Conservation (phyloP, 2,888 invertebrate species). For the Invenusta paracnida region DNA sequence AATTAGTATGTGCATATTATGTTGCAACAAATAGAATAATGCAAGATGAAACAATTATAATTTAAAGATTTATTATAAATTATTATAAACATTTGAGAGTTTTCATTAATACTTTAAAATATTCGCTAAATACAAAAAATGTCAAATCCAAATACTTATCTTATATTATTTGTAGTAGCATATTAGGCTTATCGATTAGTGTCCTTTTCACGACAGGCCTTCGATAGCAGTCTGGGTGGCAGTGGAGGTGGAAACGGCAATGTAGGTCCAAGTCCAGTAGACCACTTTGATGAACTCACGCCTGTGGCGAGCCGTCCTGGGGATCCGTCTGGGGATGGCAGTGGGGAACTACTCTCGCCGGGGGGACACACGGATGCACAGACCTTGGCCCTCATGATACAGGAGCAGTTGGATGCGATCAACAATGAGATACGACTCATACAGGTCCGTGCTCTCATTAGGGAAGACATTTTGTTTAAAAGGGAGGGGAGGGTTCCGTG, state of each 20-base stretch:
- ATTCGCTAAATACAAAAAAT: too few species aligned
- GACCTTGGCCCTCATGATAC: constrained; percentile 92
- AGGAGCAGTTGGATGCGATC: constrained; percentile 97
- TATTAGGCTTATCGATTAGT: too few species aligned
- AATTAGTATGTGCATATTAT: too few species aligned
- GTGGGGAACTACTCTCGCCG: constrained; percentile 1
- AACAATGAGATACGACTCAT: constrained; percentile 80
- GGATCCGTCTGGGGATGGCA: background rate
- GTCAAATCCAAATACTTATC: too few species aligned
- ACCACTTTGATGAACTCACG: background rate
- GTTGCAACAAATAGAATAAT: too few species aligned
- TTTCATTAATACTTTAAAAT: too few species aligned
- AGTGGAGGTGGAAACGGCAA: background rate
- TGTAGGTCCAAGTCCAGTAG: background rate
- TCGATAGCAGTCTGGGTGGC: background rate
- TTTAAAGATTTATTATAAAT: too few species aligned
- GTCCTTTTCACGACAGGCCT: constrained; percentile 65
- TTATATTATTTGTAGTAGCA: too few species aligned
- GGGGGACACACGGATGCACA: constrained; percentile 74
- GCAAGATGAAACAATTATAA: too few species aligned
- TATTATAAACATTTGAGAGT: too few species aligned
- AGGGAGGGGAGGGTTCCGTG: too few species aligned
- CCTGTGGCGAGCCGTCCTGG: too few species aligned
- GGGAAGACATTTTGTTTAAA: background rate
- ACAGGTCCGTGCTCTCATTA: constrained; percentile 49